Evolutionary conservation across 2,888 invertebrate species (phyloP), one percentile per base, ranked within the genome.

Genomic region (Dioctria rufipes): DNA sequence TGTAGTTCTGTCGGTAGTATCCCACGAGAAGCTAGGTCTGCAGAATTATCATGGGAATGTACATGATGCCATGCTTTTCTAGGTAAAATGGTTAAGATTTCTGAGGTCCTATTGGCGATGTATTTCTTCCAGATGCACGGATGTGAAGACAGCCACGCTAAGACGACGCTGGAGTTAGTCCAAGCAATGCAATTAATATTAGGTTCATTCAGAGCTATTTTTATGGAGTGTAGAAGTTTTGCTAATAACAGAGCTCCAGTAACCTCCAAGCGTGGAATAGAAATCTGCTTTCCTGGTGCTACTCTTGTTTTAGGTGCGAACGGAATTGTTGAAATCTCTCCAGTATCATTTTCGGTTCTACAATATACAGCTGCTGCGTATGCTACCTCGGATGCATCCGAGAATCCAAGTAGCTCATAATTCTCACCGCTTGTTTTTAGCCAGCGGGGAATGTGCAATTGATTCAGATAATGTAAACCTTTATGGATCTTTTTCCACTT

Each of bases 311-410:
- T 66, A n/a, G 66, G 40, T 3, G 54, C 66, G 3, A 66, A 13
- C 39, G 65, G 65, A 39, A 6, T 78, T 4, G 46, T 51, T 3
- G 51, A n/a, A 3, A 66, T 66, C 46, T 78, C 63, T 5, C 54
- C 66, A n/a, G 9, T 39, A 9, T 61, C 42, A 8, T 39, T 4
- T 3, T 65, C 42, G 3, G 37, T 46, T 40, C 75, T 40, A 4
- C 65, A 51, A 25, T 80, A 75, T 3, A 80, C 25, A 6, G 61
- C 75, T 40, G 73, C 80, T 3, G 58, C 78, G 11, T 78, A n/a
- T n/a, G n/a, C n/a, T n/a, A n/a, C n/a, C n/a, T n/a, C n/a, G n/a
- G n/a, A n/a, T n/a, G n/a, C n/a, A 66, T 65, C 40, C 8, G 40
- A 39, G 40, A 40, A 65, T 4, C 65, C 2, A n/a, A 42, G 65